phyloP scores from a whole-genome alignment of 2,888 invertebrate species.

The Drosophila fulvimacula region DNA sequence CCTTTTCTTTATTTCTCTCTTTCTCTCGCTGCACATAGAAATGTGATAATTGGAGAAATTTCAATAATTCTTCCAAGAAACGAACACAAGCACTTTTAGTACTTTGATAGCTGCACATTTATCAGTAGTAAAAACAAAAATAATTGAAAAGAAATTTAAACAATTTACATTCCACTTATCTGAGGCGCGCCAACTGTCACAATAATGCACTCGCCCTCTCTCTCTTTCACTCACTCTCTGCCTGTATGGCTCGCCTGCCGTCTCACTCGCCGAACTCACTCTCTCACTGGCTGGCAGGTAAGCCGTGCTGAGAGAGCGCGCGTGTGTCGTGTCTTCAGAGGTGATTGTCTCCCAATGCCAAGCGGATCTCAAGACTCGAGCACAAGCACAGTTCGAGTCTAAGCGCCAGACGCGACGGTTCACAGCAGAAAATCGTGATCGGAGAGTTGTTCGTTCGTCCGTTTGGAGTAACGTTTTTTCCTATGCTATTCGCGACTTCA shows the following conservation, averaged over 20 bases:
- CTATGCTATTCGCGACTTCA: constrained; percentile 47
- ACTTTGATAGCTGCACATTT: constrained; percentile 45
- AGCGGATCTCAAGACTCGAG: constrained; percentile 47
- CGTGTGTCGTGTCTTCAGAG: constrained; percentile 12
- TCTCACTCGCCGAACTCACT: background rate
- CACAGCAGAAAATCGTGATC: constrained; percentile 17
- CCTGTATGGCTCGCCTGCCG: too few species aligned
- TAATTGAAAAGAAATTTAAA: constrained; percentile 75
- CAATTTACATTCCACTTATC: constrained; percentile 72
- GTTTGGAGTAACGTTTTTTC: constrained; percentile 13
- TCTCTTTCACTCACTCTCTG: background rate
- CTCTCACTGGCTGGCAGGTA: constrained; percentile 13
- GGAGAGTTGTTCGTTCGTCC: constrained; percentile 3
- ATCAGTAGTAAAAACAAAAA: constrained; percentile 49
- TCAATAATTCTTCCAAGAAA: constrained; percentile 47
- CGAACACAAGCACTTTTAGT: constrained; percentile 29
- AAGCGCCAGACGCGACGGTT: constrained; percentile 58
- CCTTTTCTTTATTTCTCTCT: constrained; percentile 1
- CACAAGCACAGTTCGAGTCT: constrained; percentile 52
- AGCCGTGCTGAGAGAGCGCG: constrained; percentile 29
- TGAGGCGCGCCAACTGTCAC: constrained; percentile 54
- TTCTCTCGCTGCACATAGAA: background rate
- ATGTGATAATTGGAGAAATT: constrained; percentile 57
- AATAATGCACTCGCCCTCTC: constrained; percentile 47
- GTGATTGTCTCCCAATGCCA: constrained; percentile 46